Evolutionary conservation across 1,140 invertebrate species (phyloP).

Genomic region (Aphelenchoides besseyi): DNA sequence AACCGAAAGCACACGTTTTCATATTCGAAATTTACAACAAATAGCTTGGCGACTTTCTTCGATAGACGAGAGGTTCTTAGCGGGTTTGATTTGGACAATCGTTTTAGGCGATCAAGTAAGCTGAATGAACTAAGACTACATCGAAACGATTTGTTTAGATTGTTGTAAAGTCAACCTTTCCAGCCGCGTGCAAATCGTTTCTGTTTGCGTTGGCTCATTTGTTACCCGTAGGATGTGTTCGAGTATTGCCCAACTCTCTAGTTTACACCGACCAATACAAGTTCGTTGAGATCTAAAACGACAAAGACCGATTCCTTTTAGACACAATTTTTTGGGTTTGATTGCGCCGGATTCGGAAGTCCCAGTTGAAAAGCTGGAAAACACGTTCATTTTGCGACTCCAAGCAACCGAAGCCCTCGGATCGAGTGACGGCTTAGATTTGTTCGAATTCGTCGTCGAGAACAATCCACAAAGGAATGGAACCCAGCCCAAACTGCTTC

Average conservation of each 20-base stretch:
- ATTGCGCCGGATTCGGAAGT: slow-evolving; percentile 9
- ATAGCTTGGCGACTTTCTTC: slow-evolving; percentile 13
- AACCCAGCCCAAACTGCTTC: slow-evolving; percentile 22
- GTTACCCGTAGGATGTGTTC: slow-evolving; percentile 37
- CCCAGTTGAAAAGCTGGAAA: slow-evolving; percentile 23
- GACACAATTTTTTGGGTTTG: slow-evolving; percentile 42
- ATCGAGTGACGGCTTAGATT: slow-evolving; percentile 10
- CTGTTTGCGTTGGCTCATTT: slow-evolving; percentile 38
- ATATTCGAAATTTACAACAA: slow-evolving; percentile 7
- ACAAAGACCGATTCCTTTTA: slow-evolving; percentile 26
- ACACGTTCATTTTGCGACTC: slow-evolving; percentile 21
- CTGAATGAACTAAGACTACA: slow-evolving; percentile 7
- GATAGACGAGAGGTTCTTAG: slow-evolving; percentile 13
- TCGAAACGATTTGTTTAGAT: slow-evolving; percentile 29
- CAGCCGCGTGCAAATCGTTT: slow-evolving; percentile 26
- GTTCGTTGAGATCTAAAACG: slow-evolving; percentile 4
- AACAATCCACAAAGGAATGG: neutral
- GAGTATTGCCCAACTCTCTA: slow-evolving; percentile 24
- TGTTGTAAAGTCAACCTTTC: slow-evolving; percentile 28
- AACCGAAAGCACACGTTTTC: neutral
- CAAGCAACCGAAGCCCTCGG: neutral
- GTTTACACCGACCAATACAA: slow-evolving; percentile 30
- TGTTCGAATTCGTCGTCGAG: slow-evolving; percentile 28
- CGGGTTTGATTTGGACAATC: slow-evolving; percentile 33
- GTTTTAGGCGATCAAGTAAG: slow-evolving; percentile 41